phyloP scores from a whole-genome alignment of 2,113 vertebrate species.

The Cervus canadensis region DNA sequence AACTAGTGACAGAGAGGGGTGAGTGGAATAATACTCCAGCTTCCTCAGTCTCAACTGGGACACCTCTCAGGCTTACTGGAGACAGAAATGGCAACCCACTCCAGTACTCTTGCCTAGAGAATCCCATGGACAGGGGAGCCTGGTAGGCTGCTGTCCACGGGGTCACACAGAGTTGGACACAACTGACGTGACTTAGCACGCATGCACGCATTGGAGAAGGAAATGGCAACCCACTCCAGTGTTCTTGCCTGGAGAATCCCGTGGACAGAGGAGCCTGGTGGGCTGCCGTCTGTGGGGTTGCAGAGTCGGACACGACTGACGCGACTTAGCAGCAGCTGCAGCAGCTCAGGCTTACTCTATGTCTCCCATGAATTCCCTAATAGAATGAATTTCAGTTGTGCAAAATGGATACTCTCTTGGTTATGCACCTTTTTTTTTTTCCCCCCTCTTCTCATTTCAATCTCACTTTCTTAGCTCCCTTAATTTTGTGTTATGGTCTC shows the following conservation, averaged over 20 bases:
- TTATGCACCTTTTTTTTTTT: rapidly evolving
- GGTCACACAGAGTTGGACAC: rapidly evolving
- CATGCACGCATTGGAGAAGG: background rate
- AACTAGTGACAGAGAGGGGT: too few relatives aligned
- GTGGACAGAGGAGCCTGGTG: rapidly evolving
- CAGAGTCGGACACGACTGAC: rapidly evolving
- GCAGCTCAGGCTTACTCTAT: background rate
- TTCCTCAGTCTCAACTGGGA: background rate
- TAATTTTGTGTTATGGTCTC: background rate
- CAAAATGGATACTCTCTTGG: background rate
- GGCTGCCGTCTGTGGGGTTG: rapidly evolving
- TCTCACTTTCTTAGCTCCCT: background rate
- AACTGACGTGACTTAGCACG: background rate
- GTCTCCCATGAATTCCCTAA: rapidly evolving
- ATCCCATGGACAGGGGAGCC: background rate
- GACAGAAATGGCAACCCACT: background rate
- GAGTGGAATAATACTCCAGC: background rate
- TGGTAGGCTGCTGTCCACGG: rapidly evolving
- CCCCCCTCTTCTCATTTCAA: background rate
- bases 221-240: background rate
- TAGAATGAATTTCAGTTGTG: rapidly evolving
- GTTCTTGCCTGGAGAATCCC: background rate
- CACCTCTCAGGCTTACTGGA: background rate
- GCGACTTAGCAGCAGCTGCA: background rate
- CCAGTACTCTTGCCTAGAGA: background rate